Evolutionary conservation across 2,888 invertebrate genomes (phyloP).

Genomic region (Disparrhopalites patrizii): DNA sequence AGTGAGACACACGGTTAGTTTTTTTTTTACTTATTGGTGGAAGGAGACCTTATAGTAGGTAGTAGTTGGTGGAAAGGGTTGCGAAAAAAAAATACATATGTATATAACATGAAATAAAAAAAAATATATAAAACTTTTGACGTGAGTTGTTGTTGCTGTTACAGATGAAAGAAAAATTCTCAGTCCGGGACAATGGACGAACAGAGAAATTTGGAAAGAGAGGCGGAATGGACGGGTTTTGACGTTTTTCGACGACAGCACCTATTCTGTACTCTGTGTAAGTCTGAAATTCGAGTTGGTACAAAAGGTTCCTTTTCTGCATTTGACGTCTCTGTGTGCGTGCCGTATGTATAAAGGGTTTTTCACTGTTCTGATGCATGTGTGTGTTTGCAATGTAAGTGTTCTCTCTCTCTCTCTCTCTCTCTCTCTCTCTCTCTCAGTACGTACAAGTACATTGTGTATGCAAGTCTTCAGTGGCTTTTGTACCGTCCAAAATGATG

Average conservation of each 20-base stretch:
- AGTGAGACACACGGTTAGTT: too few species aligned
- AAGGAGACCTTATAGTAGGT: too few species aligned
- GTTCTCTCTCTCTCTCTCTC: slow-evolving; percentile 12
- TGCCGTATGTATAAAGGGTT: slow-evolving; percentile 24
- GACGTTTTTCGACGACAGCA: slow-evolving; percentile 30
- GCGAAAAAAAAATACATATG: slow-evolving; percentile 23
- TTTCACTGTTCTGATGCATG: slow-evolving; percentile 16
- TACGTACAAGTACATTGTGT: slow-evolving; percentile 19
- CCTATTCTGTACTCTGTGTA: slow-evolving; percentile 29
- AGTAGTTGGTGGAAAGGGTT: slow-evolving; percentile 22
- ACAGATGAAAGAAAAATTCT: slow-evolving; percentile 29
- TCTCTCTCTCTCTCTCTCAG: slow-evolving; percentile 7
- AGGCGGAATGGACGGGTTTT: slow-evolving; percentile 31
- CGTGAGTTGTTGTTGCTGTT: slow-evolving; percentile 27
- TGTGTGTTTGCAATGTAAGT: slow-evolving; percentile 19
- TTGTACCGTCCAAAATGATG: slow-evolving; percentile 25
- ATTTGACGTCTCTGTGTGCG: slow-evolving; percentile 28
- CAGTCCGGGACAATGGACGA: slow-evolving; percentile 30
- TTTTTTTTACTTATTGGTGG: slow-evolving; percentile 10
- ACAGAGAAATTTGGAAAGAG: slow-evolving; percentile 30
- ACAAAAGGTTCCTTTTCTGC: slow-evolving; percentile 31
- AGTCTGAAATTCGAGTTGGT: slow-evolving; percentile 28
- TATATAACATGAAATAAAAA: too few species aligned
- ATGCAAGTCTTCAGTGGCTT: slow-evolving; percentile 29
- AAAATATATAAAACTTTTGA: slow-evolving; percentile 17